phyloP scores from a whole-genome alignment of 1,140 invertebrate species.

The Lordiphosa mommai region DNA sequence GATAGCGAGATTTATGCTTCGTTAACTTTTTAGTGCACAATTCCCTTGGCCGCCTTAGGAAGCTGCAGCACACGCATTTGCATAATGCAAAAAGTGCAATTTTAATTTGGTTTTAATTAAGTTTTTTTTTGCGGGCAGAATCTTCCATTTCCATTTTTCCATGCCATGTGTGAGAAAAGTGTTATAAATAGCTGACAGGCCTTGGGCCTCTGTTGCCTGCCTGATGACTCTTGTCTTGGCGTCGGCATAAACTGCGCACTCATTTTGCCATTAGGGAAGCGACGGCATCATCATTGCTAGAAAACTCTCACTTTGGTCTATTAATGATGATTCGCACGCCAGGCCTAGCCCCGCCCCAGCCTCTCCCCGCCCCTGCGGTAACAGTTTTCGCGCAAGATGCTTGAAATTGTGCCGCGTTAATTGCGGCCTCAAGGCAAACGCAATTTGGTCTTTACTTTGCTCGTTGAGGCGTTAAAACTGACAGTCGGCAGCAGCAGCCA shows the following conservation, averaged over 20 bases:
- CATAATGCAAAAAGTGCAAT: slow-evolving; percentile 44
- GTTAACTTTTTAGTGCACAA: slow-evolving; percentile 55
- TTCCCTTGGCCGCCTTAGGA: not conserved
- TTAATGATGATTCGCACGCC: slow-evolving; percentile 70
- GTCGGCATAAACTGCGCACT: slow-evolving; percentile 31
- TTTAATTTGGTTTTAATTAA: slow-evolving; percentile 66
- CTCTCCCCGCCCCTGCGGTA: not conserved
- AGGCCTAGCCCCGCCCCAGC: not conserved
- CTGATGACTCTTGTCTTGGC: slow-evolving; percentile 17
- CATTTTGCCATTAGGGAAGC: slow-evolving; percentile 47
- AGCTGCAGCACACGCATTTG: slow-evolving; percentile 20
- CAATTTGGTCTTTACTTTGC: slow-evolving; percentile 59
- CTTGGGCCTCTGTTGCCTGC: slow-evolving; percentile 37
- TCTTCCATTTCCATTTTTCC: not conserved
- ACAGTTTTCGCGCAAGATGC: not conserved
- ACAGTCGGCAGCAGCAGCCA: slow-evolving; percentile 10
- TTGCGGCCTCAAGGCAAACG: slow-evolving; percentile 55
- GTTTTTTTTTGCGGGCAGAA: slow-evolving; percentile 9
- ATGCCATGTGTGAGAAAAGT: slow-evolving; percentile 12
- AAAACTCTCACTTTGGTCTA: slow-evolving; percentile 70
- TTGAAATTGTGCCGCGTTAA: slow-evolving; percentile 65
- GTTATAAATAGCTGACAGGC: slow-evolving; percentile 48
- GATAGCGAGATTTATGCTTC: slow-evolving; percentile 68
- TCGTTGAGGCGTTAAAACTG: slow-evolving; percentile 60
- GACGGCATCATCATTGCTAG: slow-evolving; percentile 15